These are phyloP conservation scores for Falco peregrinus DNA, from an alignment of 2,797 vertebrate species.

Conservation along the genomic window DNA sequence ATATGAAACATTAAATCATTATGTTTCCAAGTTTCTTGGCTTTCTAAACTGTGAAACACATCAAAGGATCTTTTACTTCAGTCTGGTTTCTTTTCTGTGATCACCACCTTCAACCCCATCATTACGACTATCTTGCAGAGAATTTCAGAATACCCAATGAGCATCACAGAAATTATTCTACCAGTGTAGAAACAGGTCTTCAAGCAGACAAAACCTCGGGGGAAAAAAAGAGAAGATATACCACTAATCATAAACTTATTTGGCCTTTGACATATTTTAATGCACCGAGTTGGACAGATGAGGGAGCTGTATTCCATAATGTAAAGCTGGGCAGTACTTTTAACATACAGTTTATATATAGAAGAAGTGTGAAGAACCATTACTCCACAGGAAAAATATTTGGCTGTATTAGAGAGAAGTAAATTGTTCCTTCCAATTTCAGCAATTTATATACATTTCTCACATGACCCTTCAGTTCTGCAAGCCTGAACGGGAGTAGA, in stretches of 20 bases:
- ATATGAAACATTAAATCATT: neutral
- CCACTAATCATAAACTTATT: neutral
- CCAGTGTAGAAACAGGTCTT: neutral
- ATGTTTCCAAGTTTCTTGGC: neutral
- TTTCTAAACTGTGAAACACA: neutral
- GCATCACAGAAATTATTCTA: neutral
- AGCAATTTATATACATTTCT: neutral
- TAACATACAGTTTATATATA: slow-evolving; percentile 4
- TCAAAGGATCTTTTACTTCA: neutral
- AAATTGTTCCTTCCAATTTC: neutral
- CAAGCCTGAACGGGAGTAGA: neutral
- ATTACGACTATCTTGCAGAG: neutral
- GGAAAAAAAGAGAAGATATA: neutral
- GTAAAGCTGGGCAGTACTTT: neutral
- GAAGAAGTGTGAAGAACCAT: neutral
- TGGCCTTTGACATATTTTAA: slow-evolving; percentile 37
- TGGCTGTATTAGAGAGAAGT: neutral
- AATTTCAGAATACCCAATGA: neutral
- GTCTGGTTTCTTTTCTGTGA: neutral
- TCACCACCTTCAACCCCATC: neutral
- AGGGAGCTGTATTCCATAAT: slow-evolving; percentile 51
- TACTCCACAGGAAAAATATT: neutral
- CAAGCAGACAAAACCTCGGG: neutral
- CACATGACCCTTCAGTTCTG: neutral
- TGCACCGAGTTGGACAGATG: slow-evolving; percentile 38